Base-by-base conservation (phyloP, 2,113 vertebrate genomes). In the Macquaria ambigua region DNA sequence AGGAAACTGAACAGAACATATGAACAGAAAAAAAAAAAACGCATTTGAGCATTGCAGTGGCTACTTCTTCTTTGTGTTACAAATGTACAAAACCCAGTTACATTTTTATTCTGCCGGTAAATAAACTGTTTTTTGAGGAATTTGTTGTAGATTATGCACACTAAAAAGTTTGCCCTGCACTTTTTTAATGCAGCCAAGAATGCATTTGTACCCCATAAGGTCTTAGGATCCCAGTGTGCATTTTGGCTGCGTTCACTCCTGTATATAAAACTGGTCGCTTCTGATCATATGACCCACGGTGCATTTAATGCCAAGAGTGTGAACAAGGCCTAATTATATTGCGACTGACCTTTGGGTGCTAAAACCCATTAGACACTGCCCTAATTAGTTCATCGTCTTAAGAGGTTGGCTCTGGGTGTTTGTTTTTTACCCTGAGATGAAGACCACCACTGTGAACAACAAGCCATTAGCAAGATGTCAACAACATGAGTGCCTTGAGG, bases 401-500 rank as follows among this genome's bases (percentile, higher is more conserved):
- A 88, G 76, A 64, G 46, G 62, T 79, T 74, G 37, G 48, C 1
- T 77, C 50, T 68, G 12, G 41, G 37, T 80, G 64, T 87, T 86
- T 90, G 70, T 72, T 84, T 84, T 84, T 63, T 58, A 46, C 52
- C 70, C 83, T 20, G 11, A 68, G 71, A 83, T 81, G 79, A 83
- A 83, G 73, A 84, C 77, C 78, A 79, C 80, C 81, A 53, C 72
- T 87, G 87, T 84, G 77, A 92, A 80, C 81, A 89, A 90, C 86
- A 88, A 86, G 82, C 64, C 66, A 87, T 93, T 91, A 91, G 86
- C 78, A 62, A 64, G 79, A 92, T 64, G 89, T 93, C 91, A 94
- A 91, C 88, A 93, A 72, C 84, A 75, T 37, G 50, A 76, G 72
- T 15, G 71, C 80, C 82, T 71, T 46, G 79, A 84, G 84, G 82